Evolutionary conservation across 2,888 invertebrate genomes (phyloP), one percentile per base, ranked within the genome.

Genomic region (Buathra laborator): DNA sequence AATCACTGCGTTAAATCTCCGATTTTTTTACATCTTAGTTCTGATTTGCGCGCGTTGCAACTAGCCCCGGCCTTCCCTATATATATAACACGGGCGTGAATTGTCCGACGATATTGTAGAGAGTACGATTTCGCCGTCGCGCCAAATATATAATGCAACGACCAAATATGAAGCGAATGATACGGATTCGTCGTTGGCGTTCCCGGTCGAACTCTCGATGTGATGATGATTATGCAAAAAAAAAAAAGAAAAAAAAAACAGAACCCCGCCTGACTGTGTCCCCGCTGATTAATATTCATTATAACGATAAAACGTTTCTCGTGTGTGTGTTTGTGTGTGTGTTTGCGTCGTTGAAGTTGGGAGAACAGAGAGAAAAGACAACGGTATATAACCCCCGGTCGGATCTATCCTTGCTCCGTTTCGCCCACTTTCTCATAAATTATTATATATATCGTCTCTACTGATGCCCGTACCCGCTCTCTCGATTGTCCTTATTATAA

Each of bases 371-470:
- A 10, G 66, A 43, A 66, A 29, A 74, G 74, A 46, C 74, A 62
- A 62, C 74, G 74, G 14, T 32, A n/a, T 62, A 62, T 48, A 48
- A 48, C 48, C 32, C 29, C 32, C n/a, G 62, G 51, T 64, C 53
- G 53, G 29, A 71, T 71, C 71, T 82, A 82, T 82, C 71, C 71
- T 82, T 64, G 82, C 82, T 66, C 77, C 78, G 62, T 71, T 82
- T 82, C 78, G 82, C 78, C 71, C 82, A 78, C 82, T 64, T 77
- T 66, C 75, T 68, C 51, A 75, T 70, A 62, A 53, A 81, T 81
- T 68, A 68, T 67, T 78, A 56, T 70, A 74, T 43, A 37, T 51
- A 68, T 76, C 37, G 37, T 37, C 12, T 75, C 12, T 19, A 76
- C 66, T 66, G 16, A 19, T 19, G 37, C 66, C 37, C 44, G 44